A percentile compares a stretch with the other conserved stretches of the same genome.
These are phyloP conservation scores for Patella ulyssiponensis DNA, from an alignment of 2,888 invertebrate species.

Conservation along the genomic window DNA sequence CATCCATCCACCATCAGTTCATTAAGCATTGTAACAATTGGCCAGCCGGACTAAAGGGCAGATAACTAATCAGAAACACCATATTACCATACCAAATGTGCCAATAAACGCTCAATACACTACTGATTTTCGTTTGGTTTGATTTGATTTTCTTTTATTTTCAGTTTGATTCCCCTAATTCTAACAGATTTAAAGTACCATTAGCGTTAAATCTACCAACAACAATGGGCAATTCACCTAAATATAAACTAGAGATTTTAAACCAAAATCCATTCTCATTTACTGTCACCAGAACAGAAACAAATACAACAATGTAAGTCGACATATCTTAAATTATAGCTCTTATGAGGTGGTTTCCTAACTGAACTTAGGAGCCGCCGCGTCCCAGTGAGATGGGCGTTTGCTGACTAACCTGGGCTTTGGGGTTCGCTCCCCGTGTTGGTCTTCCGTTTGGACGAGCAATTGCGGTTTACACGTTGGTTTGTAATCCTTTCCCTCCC, in stretches of 20 bases:
- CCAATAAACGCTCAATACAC: not conserved
- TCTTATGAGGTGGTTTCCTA: not conserved
- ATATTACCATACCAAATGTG: no score
- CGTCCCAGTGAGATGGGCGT: not conserved
- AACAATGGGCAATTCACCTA: constrained; percentile 31
- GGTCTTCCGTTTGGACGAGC: no score
- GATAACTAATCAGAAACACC: no score
- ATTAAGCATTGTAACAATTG: no score
- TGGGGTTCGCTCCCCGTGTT: not conserved
- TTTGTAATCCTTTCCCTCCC: no score
- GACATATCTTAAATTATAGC: not conserved
- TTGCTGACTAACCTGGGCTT: not conserved
- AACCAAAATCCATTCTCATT: constrained; percentile 60
- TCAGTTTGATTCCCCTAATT: constrained; percentile 56
- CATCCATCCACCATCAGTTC: no score
- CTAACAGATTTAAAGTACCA: constrained; percentile 60
- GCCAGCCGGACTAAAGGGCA: no score
- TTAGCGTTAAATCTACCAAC: constrained; percentile 43
- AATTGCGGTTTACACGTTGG: no score
- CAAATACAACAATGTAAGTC: constrained; percentile 59
- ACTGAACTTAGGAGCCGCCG: not conserved
- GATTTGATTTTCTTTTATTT: constrained; percentile 20
- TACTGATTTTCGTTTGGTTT: not conserved
- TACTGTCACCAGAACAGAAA: constrained; percentile 57
- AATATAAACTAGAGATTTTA: constrained; percentile 52